Conservation (phyloP, 2,797 vertebrate species). For the Lophius americanus region DNA sequence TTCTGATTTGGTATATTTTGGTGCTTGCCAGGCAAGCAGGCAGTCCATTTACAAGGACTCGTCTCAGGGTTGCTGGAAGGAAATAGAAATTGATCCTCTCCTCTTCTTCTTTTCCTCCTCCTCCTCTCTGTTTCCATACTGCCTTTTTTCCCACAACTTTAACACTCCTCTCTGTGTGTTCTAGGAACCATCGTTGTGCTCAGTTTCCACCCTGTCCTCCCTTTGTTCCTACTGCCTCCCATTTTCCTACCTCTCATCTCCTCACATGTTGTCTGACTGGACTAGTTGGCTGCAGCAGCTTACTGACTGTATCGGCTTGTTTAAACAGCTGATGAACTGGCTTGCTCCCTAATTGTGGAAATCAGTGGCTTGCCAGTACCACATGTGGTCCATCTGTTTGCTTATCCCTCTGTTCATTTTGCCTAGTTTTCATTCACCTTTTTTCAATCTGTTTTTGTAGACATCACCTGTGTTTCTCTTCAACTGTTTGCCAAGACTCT, state of each 20-base stretch:
- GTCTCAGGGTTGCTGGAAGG: conserved; percentile 74
- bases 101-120: conserved; percentile 51
- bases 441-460: conserved; percentile 19
- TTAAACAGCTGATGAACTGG: conserved; percentile 63
- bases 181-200: conserved; percentile 7
- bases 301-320: conserved; percentile 60
- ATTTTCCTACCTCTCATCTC: conserved; percentile 31
- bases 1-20: conserved; percentile 71
- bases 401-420: conserved; percentile 40
- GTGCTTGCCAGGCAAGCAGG: conserved; percentile 69
- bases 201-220: conserved; percentile 1
- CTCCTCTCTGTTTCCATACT: conserved; percentile 35
- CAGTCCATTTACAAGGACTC: conserved; percentile 77
- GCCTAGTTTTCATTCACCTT: conserved; percentile 28
- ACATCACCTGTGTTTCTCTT: conserved; percentile 40
- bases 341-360: conserved; percentile 60
- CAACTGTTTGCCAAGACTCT: conserved; percentile 26
- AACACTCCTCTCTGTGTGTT: conserved; percentile 8
- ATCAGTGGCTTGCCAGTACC: conserved; percentile 57
- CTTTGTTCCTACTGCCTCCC: conserved; percentile 12
- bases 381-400: conserved; percentile 66
- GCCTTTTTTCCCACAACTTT: conserved; percentile 26
- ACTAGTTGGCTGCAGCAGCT: conserved; percentile 30
- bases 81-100: conserved; percentile 66
- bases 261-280: conserved; percentile 40